Evolutionary conservation across 2,113 vertebrate genomes (phyloP).

Genomic region (Chelonoidis abingdonii): DNA sequence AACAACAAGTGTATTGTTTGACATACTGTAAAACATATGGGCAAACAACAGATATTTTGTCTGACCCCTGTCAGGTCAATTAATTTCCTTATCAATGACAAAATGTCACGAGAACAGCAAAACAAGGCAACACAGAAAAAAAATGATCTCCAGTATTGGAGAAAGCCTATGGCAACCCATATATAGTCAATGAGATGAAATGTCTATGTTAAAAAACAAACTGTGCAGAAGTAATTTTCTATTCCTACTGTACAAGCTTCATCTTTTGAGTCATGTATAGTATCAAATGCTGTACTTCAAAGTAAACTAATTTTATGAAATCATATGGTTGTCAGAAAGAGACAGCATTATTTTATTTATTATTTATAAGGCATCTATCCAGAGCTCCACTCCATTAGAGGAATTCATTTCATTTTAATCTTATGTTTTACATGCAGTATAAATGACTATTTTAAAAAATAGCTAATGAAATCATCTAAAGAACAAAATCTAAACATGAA

Average conservation of each 20-base stretch:
- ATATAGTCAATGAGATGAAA: not conserved
- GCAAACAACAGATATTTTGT: conserved; percentile 32
- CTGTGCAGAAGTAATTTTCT: not conserved
- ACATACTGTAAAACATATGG: conserved; percentile 28
- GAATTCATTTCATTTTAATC: conserved; percentile 31
- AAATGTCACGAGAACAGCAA: conserved; percentile 18
- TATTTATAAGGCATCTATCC: not conserved
- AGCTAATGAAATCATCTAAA: conserved; percentile 35
- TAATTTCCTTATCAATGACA: conserved; percentile 43
- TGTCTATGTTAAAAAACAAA: not conserved
- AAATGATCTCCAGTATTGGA: not conserved
- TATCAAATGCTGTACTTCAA: not conserved
- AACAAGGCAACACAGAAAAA: not conserved
- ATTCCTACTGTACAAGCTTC: not conserved
- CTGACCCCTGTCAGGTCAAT: conserved; percentile 41
- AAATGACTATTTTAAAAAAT: conserved; percentile 14
- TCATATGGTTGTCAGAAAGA: not conserved
- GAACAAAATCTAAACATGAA: conserved; percentile 46
- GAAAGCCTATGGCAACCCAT: not conserved
- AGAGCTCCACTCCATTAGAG: not conserved
- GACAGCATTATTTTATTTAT: not conserved
- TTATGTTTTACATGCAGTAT: not conserved
- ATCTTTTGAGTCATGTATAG: not conserved
- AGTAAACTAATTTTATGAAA: conserved; percentile 9
- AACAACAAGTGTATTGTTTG: not conserved